Conservation (phyloP, 1,140 invertebrate species). For the Drosophila paulistorum region DNA sequence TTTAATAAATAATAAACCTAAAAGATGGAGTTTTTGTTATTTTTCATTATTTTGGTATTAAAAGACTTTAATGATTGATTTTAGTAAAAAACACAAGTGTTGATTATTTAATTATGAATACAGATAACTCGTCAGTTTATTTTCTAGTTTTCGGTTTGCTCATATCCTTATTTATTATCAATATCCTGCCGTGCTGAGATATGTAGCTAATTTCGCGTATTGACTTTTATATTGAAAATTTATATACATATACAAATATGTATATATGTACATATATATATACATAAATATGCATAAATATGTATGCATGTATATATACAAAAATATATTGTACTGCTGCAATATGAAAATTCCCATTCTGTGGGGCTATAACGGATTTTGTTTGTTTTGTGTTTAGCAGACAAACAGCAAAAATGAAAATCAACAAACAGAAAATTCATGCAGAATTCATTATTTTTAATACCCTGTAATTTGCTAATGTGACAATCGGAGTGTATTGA, state of each 20-base stretch:
- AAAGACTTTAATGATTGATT: too few species aligned
- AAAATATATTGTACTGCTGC: too few species aligned
- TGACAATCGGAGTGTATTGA: background rate
- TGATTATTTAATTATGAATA: too few species aligned
- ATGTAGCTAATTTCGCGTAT: background rate
- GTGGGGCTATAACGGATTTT: slow-evolving; percentile 31
- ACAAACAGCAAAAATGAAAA: slow-evolving; percentile 78
- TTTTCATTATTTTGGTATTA: too few species aligned
- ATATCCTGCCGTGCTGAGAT: background rate
- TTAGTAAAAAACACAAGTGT: too few species aligned
- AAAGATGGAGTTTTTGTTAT: too few species aligned
- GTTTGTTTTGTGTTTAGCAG: slow-evolving; percentile 77
- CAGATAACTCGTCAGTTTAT: too few species aligned
- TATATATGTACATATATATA: slow-evolving; percentile 20
- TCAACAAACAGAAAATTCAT: slow-evolving; percentile 51
- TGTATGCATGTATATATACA: too few species aligned
- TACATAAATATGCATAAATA: slow-evolving; percentile 11
- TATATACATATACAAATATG: slow-evolving; percentile 39
- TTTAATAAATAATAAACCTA: too few species aligned
- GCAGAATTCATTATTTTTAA: slow-evolving; percentile 47
- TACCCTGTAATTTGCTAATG: background rate
- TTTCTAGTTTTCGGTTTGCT: too few species aligned
- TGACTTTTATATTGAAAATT: slow-evolving; percentile 1
- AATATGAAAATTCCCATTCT: slow-evolving; percentile 3
- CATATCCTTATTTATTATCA: background rate